A percentile compares a stretch with the other conserved stretches of the same genome.
Evolutionary conservation across 2,888 invertebrate genomes (phyloP).

Genomic region (Dicroscelio sp.): DNA sequence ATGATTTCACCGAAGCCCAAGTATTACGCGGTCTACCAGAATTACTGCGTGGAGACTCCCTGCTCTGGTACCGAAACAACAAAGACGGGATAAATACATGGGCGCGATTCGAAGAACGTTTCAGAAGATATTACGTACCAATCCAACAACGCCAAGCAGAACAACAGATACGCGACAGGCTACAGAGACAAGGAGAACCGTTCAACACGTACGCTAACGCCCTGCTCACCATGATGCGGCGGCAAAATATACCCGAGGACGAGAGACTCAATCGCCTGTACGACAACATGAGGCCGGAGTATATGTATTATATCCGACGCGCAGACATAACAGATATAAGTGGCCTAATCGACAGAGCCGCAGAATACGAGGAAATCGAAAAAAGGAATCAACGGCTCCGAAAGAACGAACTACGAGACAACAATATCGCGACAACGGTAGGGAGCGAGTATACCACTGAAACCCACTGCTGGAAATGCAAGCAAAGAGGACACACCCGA

Average conservation of each 20-base stretch:
- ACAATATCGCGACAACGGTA: neutral
- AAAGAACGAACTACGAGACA: neutral
- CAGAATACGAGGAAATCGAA: neutral
- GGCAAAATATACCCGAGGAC: no score
- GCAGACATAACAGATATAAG: neutral
- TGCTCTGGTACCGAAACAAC: constrained; percentile 38
- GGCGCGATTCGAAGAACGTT: neutral
- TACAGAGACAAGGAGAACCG: no score
- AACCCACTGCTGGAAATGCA: constrained; percentile 1
- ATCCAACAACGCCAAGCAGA: neutral
- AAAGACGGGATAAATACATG: neutral
- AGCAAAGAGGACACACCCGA: neutral
- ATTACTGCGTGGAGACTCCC: neutral
- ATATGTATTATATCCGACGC: neutral
- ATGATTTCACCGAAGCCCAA: neutral
- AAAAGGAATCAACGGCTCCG: neutral
- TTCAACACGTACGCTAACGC: no score
- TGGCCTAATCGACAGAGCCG: neutral
- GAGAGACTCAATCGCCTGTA: neutral
- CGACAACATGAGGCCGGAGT: neutral
- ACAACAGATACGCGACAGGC: no score
- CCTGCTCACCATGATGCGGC: no score
- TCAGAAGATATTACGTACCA: neutral
- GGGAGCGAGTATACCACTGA: no score
- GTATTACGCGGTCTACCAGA: constrained; percentile 4